phyloP scores from a whole-genome alignment of 2,888 invertebrate species.

The Brenthis hecate region DNA sequence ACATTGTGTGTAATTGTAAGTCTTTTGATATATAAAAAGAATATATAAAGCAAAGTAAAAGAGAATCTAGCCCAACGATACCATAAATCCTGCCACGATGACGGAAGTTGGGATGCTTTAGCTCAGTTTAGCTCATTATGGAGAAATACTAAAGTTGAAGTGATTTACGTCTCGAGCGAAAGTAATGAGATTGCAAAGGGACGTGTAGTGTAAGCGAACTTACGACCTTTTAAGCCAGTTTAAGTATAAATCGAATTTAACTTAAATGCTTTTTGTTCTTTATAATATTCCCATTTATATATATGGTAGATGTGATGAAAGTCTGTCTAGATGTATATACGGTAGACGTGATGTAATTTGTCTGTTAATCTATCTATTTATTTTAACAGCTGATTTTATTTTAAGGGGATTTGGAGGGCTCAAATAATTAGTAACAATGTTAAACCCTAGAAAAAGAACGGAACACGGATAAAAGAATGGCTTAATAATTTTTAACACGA shows the following conservation, averaged over 20 bases:
- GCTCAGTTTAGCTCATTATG: slow-evolving; percentile 27
- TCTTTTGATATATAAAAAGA: neutral
- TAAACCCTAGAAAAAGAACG: no score
- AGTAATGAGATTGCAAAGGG: slow-evolving; percentile 38
- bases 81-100: slow-evolving; percentile 21
- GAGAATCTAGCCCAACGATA: slow-evolving; percentile 6
- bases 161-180: slow-evolving; percentile 35
- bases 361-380: no score
- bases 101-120: slow-evolving; percentile 17
- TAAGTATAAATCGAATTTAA: neutral
- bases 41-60: slow-evolving; percentile 10
- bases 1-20: neutral
- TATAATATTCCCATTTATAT: no score
- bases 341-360: no score
- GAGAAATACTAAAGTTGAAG: slow-evolving; percentile 34
- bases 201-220: slow-evolving; percentile 31
- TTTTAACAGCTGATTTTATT: no score
- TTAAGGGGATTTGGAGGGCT: no score
- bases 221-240: slow-evolving; percentile 16
- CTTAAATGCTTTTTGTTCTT: no score
- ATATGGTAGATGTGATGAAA: no score
- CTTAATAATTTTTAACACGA: no score
- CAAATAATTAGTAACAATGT: no score
- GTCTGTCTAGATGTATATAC: no score
- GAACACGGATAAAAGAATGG: no score